Base-by-base conservation (phyloP, 2,797 vertebrate genomes). In the Periparus ater region DNA sequence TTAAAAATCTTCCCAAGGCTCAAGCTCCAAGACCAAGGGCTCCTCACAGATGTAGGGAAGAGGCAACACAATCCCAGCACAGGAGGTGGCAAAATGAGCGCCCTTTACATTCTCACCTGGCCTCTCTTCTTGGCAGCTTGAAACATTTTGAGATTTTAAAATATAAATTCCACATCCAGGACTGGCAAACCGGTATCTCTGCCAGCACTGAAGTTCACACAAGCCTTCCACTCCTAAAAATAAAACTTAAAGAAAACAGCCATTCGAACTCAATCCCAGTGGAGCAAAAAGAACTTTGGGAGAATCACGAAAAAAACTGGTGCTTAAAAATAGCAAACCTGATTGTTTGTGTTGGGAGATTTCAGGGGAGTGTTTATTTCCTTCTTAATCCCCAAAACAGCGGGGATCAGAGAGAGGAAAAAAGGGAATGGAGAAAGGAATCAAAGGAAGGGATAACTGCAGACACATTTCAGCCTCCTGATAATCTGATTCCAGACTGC, bases 141-240 rank as follows among this genome's bases (percentile, higher is more conserved):
- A 22, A 48, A 44, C 47, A 50, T 30, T 61, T 34, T 11, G 15
- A 70, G 50, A 13, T 22, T 57, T 62, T 42, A 15, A 89, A 58
- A 55, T 7, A 63, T 0, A 27, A 55, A 70, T 71, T n/a, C 5
- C 27, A 50, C 11, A 19, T 63, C 71, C 27, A 75, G 29, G 74
- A 42, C 85, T 73, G 85, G 91, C 85, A 89, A 63, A 12, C 9
- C 22, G 19, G 50, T 13, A 26, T 60, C 75, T 90, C 8, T 74
- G 73, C 80, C 93, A 94, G 85, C 36, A 36, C 47, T 71, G 2
- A 53, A 51, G 83, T 76, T 95, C 95, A 68, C 72, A 65, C 40
- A 76, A 95, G 71, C 72, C 60, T 88, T 92, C 76, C 81, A 80
- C 48, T 93, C 93, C 95, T 93, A 91, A 92, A 97, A 96, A 95